These are phyloP conservation scores for Nematostella vectensis DNA, from an alignment of 92 coral and sea anemone genomes.

Conservation along the genomic window DNA sequence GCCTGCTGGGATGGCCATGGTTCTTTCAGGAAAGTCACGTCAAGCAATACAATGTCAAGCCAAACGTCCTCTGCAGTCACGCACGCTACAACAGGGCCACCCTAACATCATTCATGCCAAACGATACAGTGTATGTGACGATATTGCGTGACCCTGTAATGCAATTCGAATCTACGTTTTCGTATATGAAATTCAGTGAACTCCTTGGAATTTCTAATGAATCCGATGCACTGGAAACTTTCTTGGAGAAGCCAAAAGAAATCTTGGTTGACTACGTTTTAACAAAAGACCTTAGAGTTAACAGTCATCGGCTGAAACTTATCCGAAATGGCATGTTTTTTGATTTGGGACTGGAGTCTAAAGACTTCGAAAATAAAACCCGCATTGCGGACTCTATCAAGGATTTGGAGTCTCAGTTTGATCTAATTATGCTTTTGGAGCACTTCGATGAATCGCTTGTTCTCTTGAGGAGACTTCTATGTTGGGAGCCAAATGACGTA, in stretches of 20 bases:
- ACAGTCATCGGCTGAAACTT: slow-evolving; percentile 75
- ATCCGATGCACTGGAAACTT: slow-evolving; percentile 60
- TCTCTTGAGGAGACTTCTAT: slow-evolving; percentile 60
- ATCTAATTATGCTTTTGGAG: slow-evolving; percentile 68
- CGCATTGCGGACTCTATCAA: slow-evolving; percentile 28
- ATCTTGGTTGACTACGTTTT: slow-evolving; percentile 66
- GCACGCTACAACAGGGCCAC: slow-evolving; percentile 71
- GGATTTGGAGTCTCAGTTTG: slow-evolving; percentile 47
- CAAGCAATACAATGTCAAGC: slow-evolving; percentile 31
- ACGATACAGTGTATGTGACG: slow-evolving; percentile 81
- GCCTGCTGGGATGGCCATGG: slow-evolving; percentile 97
- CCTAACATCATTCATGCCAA: slow-evolving; percentile 68
- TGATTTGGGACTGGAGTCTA: slow-evolving; percentile 76
- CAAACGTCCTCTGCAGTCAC: slow-evolving; percentile 83
- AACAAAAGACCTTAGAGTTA: slow-evolving; percentile 56
- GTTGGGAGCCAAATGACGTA: slow-evolving; percentile 77
- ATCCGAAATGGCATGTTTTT: slow-evolving; percentile 91
- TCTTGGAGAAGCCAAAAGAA: slow-evolving; percentile 73
- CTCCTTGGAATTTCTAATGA: slow-evolving; percentile 66
- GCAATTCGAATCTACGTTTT: slow-evolving; percentile 86
- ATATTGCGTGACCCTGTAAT: slow-evolving; percentile 82
- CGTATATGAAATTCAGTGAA: slow-evolving; percentile 78
- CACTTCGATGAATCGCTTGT: slow-evolving; percentile 80
- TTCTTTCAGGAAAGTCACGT: slow-evolving; percentile 48
- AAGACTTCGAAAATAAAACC: slow-evolving; percentile 55